Evolutionary conservation across 2,888 invertebrate genomes (phyloP), one percentile per base, ranked within the genome.

Genomic region (Myopa testacea): DNA sequence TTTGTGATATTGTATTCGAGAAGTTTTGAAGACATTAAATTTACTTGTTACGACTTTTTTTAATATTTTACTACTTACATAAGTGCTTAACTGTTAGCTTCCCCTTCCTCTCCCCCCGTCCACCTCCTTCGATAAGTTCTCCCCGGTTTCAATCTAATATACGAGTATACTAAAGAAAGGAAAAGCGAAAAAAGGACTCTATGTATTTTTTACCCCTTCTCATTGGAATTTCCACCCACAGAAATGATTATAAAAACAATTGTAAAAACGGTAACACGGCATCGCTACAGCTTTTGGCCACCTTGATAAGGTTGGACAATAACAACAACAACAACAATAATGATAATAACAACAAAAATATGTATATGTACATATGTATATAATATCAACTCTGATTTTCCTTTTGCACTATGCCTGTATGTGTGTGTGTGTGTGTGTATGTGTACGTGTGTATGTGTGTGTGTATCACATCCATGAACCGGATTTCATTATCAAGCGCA

Each of bases 191-290:
- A 63, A 67, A 14, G n/a, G 40, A 58, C n/a, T 55, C 14, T 63
- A 26, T 45, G 45, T 45, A 77, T 75, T 67, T 77, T 63, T 72
- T 76, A 77, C 79, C 79, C 71, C 78, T 81, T 81, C 80, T 80
- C 76, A 78, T 80, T 78, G 45, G 78, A 76, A 67, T 68, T 65
- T 69, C 76, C 78, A 72, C 76, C 78, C 60, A 76, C 78, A 50
- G 68, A 60, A 34, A 19, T 34, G 50, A 60, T 19, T 40, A 45
- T 45, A 6, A 6, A 45, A 45, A 45, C 45, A 45, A 45, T 45
- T 45, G 1, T n/a, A 19, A 72, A 60, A 38, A 8, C 5, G 6
- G 60, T 16, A 60, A 12, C 71, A 60, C 71, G 71, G 60, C 19
- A 71, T 58, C 58, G 71, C 16, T 37, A 12, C 1, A 19, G n/a